phyloP scores from a whole-genome alignment of 2,888 invertebrate genomes.

The Calameuta idolon region DNA sequence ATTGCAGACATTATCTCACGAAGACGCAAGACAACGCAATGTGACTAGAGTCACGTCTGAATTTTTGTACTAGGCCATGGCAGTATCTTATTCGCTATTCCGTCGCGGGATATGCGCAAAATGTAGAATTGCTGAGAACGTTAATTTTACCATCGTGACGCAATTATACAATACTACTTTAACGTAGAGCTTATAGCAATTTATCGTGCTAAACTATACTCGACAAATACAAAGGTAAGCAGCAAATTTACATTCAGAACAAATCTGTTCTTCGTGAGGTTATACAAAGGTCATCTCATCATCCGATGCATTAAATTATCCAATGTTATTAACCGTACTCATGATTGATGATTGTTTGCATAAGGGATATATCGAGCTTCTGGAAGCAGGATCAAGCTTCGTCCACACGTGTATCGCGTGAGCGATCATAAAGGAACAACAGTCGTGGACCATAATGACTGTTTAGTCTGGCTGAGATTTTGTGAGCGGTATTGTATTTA shows the following conservation, averaged over 20 bases:
- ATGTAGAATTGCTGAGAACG: neutral
- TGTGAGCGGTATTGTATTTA: slow-evolving; percentile 12
- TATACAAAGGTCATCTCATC: neutral
- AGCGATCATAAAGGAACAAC: neutral
- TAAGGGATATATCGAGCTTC: neutral
- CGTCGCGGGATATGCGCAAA: slow-evolving; percentile 14
- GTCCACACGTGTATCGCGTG: neutral
- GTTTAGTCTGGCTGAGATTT: slow-evolving; percentile 42
- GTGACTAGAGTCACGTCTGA: slow-evolving; percentile 36
- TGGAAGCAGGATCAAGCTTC: neutral
- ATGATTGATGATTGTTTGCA: neutral
- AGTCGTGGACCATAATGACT: slow-evolving; percentile 5
- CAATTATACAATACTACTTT: slow-evolving; percentile 14
- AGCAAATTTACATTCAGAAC: neutral
- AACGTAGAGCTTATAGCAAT: neutral
- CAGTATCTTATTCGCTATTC: slow-evolving; percentile 1
- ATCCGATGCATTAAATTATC: neutral
- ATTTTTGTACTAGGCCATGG: slow-evolving; percentile 34
- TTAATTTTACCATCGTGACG: slow-evolving; percentile 17
- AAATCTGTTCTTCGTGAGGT: neutral
- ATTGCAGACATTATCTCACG: neutral
- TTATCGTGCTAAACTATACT: neutral
- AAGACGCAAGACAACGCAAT: neutral
- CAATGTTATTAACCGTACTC: neutral
- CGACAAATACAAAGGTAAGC: neutral